These are phyloP conservation scores for Bubo blakistoni DNA, from an alignment of 2,113 vertebrate species.

Conservation along the genomic window DNA sequence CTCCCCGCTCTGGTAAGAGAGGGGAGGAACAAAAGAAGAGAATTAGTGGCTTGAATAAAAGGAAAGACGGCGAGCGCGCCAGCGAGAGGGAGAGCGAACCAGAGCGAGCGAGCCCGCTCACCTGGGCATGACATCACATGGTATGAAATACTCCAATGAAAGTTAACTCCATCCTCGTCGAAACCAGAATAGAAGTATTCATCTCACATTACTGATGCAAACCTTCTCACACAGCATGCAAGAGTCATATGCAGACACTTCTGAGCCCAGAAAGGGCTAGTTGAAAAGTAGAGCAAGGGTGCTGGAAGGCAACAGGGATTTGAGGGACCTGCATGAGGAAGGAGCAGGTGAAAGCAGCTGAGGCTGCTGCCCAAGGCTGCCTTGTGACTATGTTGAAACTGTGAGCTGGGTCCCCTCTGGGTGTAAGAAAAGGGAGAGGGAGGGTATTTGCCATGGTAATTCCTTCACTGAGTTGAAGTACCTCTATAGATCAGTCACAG, in stretches of 20 bases:
- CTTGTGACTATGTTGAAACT: background rate
- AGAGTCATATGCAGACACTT: background rate
- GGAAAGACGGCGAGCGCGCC: no score
- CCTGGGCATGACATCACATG: no score
- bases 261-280: background rate
- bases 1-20: no score
- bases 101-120: no score
- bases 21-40: no score
- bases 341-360: background rate
- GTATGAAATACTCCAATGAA: no score
- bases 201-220: background rate
- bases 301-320: background rate
- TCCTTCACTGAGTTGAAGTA: background rate
- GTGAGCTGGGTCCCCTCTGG: fast-evolving
- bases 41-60: no score
- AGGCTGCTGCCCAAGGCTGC: background rate
- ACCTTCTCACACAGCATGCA: fast-evolving
- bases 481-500: background rate
- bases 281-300: background rate
- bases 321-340: background rate
- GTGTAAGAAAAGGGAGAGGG: background rate
- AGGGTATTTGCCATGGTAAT: background rate
- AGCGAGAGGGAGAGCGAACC: no score
- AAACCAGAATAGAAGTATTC: no score
- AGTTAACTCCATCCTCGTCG: no score